Evolutionary conservation across 2,888 invertebrate genomes (phyloP).

Genomic region (Adela reaumurella): DNA sequence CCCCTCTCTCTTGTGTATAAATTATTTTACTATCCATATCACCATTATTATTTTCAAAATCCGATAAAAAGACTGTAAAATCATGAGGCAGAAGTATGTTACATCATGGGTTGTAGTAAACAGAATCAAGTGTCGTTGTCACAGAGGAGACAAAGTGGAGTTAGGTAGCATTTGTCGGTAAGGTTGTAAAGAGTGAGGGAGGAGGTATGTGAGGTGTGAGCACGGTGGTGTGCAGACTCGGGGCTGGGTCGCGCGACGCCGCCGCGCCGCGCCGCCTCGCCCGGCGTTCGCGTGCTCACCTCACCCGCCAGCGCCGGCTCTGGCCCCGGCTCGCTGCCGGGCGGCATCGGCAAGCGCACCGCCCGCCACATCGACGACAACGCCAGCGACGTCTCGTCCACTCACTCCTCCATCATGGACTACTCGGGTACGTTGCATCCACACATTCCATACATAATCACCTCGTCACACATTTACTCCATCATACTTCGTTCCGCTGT

Average conservation of each 20-base stretch:
- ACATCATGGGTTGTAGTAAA: no score
- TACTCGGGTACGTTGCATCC: constrained; percentile 65
- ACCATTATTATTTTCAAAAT: no score
- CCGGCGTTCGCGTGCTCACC: constrained; percentile 77
- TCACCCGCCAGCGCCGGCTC: constrained; percentile 80
- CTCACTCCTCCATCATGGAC: constrained; percentile 82
- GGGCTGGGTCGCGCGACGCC: constrained; percentile 85
- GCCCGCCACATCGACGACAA: constrained; percentile 65
- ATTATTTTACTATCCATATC: no score
- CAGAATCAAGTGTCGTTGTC: no score
- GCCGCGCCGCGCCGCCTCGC: constrained; percentile 81
- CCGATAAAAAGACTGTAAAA: no score
- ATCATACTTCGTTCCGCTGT: no score
- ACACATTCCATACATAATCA: no score
- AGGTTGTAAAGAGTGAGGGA: background rate
- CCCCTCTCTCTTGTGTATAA: no score
- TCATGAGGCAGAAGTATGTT: no score
- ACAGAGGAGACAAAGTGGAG: no score
- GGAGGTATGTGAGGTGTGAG: constrained; percentile 5
- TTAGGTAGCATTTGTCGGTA: background rate
- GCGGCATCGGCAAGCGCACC: constrained; percentile 77
- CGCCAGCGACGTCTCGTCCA: constrained; percentile 81
- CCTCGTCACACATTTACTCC: no score
- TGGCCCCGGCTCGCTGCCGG: constrained; percentile 76
- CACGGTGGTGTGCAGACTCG: constrained; percentile 64